Percentiles rank a stretch among this genome's conserved stretches.
phyloP scores from a whole-genome alignment of 2,797 vertebrate genomes.

The Chlorospingus semifuscus region DNA sequence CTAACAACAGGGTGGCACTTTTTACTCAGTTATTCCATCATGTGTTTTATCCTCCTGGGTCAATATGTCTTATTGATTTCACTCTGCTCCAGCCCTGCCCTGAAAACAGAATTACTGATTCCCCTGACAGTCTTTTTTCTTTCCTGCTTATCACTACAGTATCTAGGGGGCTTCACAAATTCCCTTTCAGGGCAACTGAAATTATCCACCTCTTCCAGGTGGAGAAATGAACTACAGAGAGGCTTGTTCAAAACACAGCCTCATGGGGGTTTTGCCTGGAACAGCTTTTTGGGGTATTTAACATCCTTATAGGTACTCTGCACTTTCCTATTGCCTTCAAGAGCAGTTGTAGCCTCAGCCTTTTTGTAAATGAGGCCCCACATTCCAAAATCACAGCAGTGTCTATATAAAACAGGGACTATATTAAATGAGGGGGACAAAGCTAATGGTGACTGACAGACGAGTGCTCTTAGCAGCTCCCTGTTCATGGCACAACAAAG shows the following conservation, averaged over 20 bases:
- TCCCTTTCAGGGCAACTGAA: not conserved
- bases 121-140: not conserved
- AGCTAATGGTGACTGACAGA: not conserved
- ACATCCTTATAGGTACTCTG: not conserved
- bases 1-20: not conserved
- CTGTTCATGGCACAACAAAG: not conserved
- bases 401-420: not conserved
- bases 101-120: not conserved
- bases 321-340: not conserved
- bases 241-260: not conserved
- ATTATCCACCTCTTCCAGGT: not conserved
- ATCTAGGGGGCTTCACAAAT: not conserved
- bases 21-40: not conserved
- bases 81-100: not conserved
- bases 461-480: not conserved
- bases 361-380: not conserved
- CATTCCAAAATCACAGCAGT: not conserved
- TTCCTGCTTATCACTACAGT: not conserved
- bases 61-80: not conserved
- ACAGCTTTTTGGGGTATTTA: not conserved
- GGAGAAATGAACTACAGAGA: not conserved
- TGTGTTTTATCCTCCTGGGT: not conserved
- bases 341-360: not conserved
- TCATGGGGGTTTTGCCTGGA: not conserved
- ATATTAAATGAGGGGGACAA: not conserved